These are phyloP conservation scores for Heliconius melpomene DNA, from an alignment of 1,140 invertebrate species.

Conservation along the genomic window DNA sequence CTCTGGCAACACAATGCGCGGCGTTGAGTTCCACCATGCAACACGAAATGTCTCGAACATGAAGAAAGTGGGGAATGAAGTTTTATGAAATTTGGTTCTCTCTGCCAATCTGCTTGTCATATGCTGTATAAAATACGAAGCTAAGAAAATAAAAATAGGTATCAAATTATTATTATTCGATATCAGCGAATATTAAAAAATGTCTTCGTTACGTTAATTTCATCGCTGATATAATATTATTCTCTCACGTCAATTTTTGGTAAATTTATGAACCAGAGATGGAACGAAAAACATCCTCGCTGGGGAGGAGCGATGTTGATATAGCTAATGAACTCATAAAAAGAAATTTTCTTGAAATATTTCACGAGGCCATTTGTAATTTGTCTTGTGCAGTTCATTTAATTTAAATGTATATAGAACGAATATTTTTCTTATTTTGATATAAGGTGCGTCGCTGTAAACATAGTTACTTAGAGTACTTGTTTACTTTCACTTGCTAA, in stretches of 20 bases:
- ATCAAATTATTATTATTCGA: background rate
- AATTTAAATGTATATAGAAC: background rate
- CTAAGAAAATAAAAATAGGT: too few relatives aligned
- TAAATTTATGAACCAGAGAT: conserved; percentile 20
- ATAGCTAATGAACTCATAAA: conserved; percentile 32
- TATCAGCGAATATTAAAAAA: background rate
- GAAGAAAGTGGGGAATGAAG: background rate
- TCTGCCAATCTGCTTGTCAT: too few relatives aligned
- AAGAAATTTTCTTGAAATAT: conserved; percentile 22
- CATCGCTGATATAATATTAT: background rate
- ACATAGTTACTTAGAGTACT: background rate
- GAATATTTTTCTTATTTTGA: background rate
- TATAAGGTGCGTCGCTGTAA: background rate
- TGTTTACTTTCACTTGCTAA: background rate
- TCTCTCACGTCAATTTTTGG: conserved; percentile 6
- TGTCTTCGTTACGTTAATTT: background rate
- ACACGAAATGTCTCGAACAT: too few relatives aligned
- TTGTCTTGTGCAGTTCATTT: background rate
- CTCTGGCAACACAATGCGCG: too few relatives aligned
- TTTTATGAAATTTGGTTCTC: too few relatives aligned
- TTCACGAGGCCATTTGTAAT: conserved; percentile 12
- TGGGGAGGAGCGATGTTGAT: conserved; percentile 19
- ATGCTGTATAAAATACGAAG: too few relatives aligned
- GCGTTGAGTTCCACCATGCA: too few relatives aligned
- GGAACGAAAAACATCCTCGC: conserved; percentile 12